A percentile compares a stretch with the other conserved stretches of the same genome.
These are phyloP conservation scores for Leptobrachium leishanense DNA, from an alignment of 2,113 vertebrate species.

Conservation along the genomic window DNA sequence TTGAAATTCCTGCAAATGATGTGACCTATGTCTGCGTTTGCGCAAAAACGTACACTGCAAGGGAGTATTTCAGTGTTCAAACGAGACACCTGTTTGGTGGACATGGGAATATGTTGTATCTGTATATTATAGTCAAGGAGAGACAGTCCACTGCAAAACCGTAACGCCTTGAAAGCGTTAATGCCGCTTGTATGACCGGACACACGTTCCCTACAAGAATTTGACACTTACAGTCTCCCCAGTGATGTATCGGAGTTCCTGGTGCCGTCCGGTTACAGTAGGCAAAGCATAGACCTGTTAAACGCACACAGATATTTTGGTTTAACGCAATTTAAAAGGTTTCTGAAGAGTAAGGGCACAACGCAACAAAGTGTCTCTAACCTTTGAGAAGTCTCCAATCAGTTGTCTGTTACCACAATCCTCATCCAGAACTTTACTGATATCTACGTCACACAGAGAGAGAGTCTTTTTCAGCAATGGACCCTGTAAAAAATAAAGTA, in stretches of 20 bases:
- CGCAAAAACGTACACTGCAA: no score
- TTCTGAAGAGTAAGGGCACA: no score
- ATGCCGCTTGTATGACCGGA: no score
- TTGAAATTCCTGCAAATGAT: no score
- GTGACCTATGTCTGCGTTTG: no score
- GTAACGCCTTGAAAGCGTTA: no score
- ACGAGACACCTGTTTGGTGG: no score
- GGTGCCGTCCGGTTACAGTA: conserved; percentile 84
- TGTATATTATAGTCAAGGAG: no score
- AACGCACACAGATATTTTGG: neutral
- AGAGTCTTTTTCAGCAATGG: conserved; percentile 58
- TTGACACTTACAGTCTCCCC: conserved; percentile 73
- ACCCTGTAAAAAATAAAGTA: conserved; percentile 49
- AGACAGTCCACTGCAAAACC: no score
- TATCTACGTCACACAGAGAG: conserved; percentile 58
- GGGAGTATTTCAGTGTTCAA: no score
- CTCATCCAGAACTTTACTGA: conserved; percentile 56
- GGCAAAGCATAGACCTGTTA: conserved; percentile 78
- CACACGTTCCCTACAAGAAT: neutral
- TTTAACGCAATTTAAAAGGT: no score
- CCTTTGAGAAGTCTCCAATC: conserved; percentile 93
- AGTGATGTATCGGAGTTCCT: conserved; percentile 90
- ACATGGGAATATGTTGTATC: no score
- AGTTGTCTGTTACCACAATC: conserved; percentile 73
- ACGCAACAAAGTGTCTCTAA: conserved; percentile 45